A percentile compares a stretch with the other conserved stretches of the same genome.
phyloP scores from a whole-genome alignment of 2,113 vertebrate species.

The Macaca fascicularis region T2T-MFA8v1.1 NC_088389.1:64971001-64971500 shows the following conservation, averaged over 20 bases:
- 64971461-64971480: background rate
- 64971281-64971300: constrained; percentile 39
- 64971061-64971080: constrained; percentile 57
- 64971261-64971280: constrained; percentile 28
- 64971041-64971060: constrained; percentile 60
- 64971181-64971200: constrained; percentile 66
- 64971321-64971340: background rate
- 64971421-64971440: background rate
- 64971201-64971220: constrained; percentile 51
- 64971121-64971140: constrained; percentile 63
- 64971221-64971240: constrained; percentile 41
- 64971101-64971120: constrained; percentile 36
- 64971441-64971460: background rate
- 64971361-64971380: background rate
- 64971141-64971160: constrained; percentile 64
- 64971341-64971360: background rate
- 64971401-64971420: background rate
- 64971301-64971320: background rate
- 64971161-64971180: constrained; percentile 61
- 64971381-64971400: constrained; percentile 36
- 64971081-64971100: constrained; percentile 69
- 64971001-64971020: background rate
- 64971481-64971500: constrained; percentile 38
- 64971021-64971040: constrained; percentile 61
- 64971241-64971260: constrained; percentile 48